Evolutionary conservation across 1,140 invertebrate species (phyloP).

Genomic region (Zaprionus lachaisei): DNA sequence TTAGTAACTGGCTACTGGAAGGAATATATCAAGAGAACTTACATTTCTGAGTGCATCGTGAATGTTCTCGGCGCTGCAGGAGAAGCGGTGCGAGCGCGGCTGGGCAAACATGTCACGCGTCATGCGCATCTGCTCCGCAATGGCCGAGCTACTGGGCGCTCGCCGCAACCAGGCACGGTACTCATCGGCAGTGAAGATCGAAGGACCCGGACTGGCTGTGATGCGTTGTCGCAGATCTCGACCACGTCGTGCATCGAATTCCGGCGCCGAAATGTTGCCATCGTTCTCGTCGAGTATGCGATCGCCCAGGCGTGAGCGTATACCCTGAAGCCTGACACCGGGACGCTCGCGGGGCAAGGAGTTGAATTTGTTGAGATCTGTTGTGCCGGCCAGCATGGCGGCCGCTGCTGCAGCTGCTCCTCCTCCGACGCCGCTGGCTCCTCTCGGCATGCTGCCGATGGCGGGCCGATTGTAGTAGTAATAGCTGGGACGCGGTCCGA

Average conservation of each 20-base stretch:
- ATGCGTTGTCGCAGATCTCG: constrained; percentile 78
- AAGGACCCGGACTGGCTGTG: constrained; percentile 80
- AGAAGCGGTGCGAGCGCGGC: constrained; percentile 90
- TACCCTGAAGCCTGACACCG: constrained; percentile 85
- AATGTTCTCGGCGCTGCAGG: constrained; percentile 95
- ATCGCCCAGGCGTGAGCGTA: constrained; percentile 76
- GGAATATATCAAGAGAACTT: constrained; percentile 59
- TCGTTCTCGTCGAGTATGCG: constrained; percentile 91
- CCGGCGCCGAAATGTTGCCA: constrained; percentile 92
- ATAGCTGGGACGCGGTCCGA: constrained; percentile 90
- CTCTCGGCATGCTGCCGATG: constrained; percentile 85
- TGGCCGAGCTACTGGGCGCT: constrained; percentile 95
- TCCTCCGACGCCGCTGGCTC: constrained; percentile 84
- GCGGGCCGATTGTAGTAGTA: constrained; percentile 89
- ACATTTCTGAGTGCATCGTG: constrained; percentile 92
- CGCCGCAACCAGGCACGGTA: constrained; percentile 95
- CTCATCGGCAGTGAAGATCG: constrained; percentile 95
- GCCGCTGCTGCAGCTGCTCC: constrained; percentile 64
- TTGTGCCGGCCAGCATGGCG: constrained; percentile 75
- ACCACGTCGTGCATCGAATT: constrained; percentile 89
- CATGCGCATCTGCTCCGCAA: constrained; percentile 94
- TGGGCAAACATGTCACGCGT: constrained; percentile 88
- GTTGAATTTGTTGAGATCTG: constrained; percentile 87
- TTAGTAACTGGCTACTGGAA: too few species aligned
- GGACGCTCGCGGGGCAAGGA: constrained; percentile 90